phyloP scores from a whole-genome alignment of 1,140 invertebrate species.

The Nautilus pompilius region DNA sequence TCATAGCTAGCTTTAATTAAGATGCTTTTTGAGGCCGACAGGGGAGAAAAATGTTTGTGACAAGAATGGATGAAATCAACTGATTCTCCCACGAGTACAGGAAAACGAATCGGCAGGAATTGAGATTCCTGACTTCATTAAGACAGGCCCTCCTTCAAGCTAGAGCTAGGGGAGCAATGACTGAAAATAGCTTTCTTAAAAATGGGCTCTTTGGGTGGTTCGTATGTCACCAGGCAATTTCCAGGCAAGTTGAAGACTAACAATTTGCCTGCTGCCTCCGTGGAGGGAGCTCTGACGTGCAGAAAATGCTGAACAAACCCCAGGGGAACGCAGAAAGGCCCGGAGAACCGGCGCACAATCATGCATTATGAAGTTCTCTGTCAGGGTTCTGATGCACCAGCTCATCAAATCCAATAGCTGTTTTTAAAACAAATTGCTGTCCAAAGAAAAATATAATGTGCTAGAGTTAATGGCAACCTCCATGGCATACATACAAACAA shows the following conservation, averaged over 20 bases:
- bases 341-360: too few species aligned
- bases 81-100: not conserved
- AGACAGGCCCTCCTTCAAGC: not conserved
- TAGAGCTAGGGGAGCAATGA: slow-evolving; percentile 1
- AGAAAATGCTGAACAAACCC: slow-evolving; percentile 6
- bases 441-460: slow-evolving; percentile 58
- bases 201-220: not conserved
- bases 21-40: not conserved
- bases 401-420: not conserved
- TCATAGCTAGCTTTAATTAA: slow-evolving; percentile 3
- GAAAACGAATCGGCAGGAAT: not conserved
- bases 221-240: slow-evolving; percentile 1
- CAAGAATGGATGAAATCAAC: slow-evolving; percentile 5
- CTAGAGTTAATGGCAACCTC: slow-evolving; percentile 57
- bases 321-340: slow-evolving; percentile 32
- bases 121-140: slow-evolving; percentile 5
- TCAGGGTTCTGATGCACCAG: too few species aligned
- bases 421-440: slow-evolving; percentile 21
- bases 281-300: not conserved
- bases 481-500: not conserved
- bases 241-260: not conserved
- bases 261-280: not conserved
- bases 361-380: too few species aligned
- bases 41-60: not conserved
- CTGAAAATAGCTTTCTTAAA: slow-evolving; percentile 5